Evolutionary conservation across 2,888 invertebrate species (phyloP).

Genomic region (Agriopis marginaria): DNA sequence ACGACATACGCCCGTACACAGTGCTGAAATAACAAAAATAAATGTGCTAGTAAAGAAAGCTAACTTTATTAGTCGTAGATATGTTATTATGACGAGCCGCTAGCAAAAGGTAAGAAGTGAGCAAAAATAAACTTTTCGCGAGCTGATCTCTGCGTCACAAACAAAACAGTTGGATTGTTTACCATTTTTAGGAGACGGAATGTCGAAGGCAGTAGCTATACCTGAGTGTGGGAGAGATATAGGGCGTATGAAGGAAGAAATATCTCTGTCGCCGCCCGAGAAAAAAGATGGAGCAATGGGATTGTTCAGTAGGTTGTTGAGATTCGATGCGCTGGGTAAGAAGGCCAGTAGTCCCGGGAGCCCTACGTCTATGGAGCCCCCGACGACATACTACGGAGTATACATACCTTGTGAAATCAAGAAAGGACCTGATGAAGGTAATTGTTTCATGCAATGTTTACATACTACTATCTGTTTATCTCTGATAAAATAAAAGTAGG

Average conservation of each 20-base stretch:
- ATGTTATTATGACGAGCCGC: slow-evolving; percentile 75
- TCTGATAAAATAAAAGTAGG: slow-evolving; percentile 46
- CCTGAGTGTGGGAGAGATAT: slow-evolving; percentile 76
- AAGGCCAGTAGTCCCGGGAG: slow-evolving; percentile 62
- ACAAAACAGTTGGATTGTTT: slow-evolving; percentile 77
- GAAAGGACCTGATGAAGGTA: slow-evolving; percentile 83
- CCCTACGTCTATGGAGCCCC: slow-evolving; percentile 66
- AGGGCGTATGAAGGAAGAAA: slow-evolving; percentile 72
- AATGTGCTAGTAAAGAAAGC: slow-evolving; percentile 59
- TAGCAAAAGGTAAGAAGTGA: slow-evolving; percentile 59
- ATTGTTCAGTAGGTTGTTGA: slow-evolving; percentile 71
- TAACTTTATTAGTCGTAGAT: slow-evolving; percentile 45
- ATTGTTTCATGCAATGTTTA: slow-evolving; percentile 32
- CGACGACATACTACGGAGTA: slow-evolving; percentile 78
- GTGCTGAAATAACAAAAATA: slow-evolving; percentile 50
- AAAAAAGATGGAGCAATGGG: slow-evolving; percentile 76
- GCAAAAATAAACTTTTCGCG: slow-evolving; percentile 72
- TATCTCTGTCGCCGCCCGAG: slow-evolving; percentile 72
- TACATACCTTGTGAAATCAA: slow-evolving; percentile 84
- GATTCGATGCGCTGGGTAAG: slow-evolving; percentile 72
- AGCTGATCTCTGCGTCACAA: slow-evolving; percentile 75
- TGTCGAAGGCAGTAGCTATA: slow-evolving; percentile 80
- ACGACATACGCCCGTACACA: slow-evolving; percentile 51
- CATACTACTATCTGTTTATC: slow-evolving; percentile 37
- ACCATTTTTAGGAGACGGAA: slow-evolving; percentile 71